phyloP scores from a whole-genome alignment of 2,113 vertebrate species.

The Pangasianodon hypophthalmus region DNA sequence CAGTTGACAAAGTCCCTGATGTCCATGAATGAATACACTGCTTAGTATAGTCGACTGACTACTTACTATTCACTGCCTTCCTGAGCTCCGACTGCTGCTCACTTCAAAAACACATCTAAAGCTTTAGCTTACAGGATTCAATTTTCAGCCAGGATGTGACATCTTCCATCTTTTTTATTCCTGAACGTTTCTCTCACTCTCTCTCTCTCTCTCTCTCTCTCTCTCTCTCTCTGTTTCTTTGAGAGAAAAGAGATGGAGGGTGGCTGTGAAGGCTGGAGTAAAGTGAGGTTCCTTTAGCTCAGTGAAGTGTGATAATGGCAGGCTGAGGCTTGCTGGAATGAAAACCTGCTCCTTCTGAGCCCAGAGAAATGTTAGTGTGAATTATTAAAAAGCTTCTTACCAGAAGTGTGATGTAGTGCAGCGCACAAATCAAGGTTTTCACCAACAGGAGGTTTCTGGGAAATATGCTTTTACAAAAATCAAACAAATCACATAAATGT shows the following conservation, averaged over 20 bases:
- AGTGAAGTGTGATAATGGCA: conserved; percentile 45
- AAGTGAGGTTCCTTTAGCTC: conserved; percentile 35
- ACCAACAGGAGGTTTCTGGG: not conserved
- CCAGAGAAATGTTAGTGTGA: conserved; percentile 32
- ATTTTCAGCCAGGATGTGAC: not conserved
- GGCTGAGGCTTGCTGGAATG: conserved; percentile 27
- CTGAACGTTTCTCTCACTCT: not conserved
- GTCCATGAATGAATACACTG: not conserved
- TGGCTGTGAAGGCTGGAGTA: not conserved
- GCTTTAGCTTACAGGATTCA: not conserved
- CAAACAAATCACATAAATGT: not conserved
- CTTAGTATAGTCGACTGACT: not conserved
- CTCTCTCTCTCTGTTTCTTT: not conserved
- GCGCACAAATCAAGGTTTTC: not conserved
- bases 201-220: not conserved
- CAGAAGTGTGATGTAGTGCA: conserved; percentile 3
- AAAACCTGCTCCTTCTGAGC: conserved; percentile 2
- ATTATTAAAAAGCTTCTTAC: conserved; percentile 41
- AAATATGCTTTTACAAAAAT: not conserved
- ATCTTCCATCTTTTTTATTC: not conserved
- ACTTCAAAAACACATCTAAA: conserved; percentile 22
- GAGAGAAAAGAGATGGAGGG: conserved; percentile 14
- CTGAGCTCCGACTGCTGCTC: not conserved
- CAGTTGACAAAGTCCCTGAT: not conserved
- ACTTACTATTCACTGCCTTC: not conserved